Evolutionary conservation across 2,888 invertebrate species (phyloP).

Genomic region (Mylabris sibirica): DNA sequence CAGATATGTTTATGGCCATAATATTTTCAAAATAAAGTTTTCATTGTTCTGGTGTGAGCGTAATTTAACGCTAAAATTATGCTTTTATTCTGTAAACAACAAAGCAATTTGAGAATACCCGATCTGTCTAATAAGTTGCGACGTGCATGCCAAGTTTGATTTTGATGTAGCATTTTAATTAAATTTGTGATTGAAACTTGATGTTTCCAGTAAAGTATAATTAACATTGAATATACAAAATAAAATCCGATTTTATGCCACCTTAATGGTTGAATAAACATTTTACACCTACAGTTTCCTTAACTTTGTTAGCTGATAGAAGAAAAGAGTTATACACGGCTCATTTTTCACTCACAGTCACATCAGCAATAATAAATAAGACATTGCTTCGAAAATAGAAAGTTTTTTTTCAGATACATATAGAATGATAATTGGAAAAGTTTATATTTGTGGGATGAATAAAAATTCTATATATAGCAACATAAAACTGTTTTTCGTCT

Average conservation of each 20-base stretch:
- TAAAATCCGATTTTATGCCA: slow-evolving; percentile 2
- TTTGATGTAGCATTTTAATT: slow-evolving; percentile 15
- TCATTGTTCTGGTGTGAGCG: not conserved
- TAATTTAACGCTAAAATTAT: not conserved
- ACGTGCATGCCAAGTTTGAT: slow-evolving; percentile 8
- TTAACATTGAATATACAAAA: slow-evolving; percentile 1
- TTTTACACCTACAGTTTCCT: not conserved
- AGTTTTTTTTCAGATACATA: slow-evolving; percentile 6
- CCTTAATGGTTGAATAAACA: not conserved
- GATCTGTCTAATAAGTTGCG: slow-evolving; percentile 2
- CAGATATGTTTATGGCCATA: not conserved
- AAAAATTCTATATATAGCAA: not conserved
- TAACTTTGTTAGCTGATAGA: not conserved
- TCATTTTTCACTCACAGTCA: not conserved
- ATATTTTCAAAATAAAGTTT: not conserved
- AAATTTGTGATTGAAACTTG: slow-evolving; percentile 16
- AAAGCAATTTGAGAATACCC: not conserved
- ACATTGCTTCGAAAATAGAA: not conserved
- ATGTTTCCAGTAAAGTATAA: slow-evolving; percentile 14
- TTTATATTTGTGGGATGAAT: slow-evolving; percentile 1
- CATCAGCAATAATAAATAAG: not conserved
- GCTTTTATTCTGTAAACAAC: not conserved
- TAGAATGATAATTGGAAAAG: slow-evolving; percentile 12
- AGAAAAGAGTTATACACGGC: not conserved
- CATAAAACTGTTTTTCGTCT: slow-evolving; percentile 3